A percentile compares a stretch with the other conserved stretches of the same genome.
Conservation (phyloP, 2,888 invertebrate species). For the Pimpla rufipes region DNA sequence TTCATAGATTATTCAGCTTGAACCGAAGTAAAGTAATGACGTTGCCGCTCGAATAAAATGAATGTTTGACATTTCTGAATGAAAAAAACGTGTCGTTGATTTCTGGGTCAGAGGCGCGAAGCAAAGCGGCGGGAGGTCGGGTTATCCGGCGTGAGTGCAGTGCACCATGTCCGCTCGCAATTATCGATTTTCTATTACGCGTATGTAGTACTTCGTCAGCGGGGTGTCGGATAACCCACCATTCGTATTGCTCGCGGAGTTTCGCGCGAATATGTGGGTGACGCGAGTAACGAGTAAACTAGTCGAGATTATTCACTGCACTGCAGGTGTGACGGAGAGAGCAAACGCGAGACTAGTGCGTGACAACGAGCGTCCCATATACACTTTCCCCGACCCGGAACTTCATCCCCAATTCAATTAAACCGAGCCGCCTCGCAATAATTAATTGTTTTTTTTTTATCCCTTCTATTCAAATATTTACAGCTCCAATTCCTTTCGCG, state of each 20-base stretch:
- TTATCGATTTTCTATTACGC: conserved; percentile 65
- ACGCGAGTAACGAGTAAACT: conserved; percentile 19
- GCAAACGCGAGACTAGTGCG: background rate
- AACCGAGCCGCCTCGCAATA: conserved; percentile 10
- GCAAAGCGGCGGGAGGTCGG: conserved; percentile 17
- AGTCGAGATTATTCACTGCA: conserved; percentile 6
- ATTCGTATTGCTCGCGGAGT: background rate
- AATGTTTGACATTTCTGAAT: conserved; percentile 14
- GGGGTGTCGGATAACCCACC: conserved; percentile 4
- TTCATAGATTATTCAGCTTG: background rate
- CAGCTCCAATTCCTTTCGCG: background rate
- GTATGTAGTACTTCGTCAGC: conserved; percentile 33
- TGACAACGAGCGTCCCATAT: background rate
- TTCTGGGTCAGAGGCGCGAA: conserved; percentile 45
- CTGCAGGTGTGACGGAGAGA: background rate
- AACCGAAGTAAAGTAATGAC: background rate
- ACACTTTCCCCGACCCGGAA: background rate
- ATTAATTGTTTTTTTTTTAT: conserved; percentile 50
- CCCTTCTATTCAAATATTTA: background rate
- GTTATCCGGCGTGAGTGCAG: conserved; percentile 40
- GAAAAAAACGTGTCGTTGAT: conserved; percentile 19
- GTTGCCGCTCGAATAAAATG: background rate
- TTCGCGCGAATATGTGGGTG: conserved; percentile 24
- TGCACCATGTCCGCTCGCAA: conserved; percentile 46
- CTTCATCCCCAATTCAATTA: conserved; percentile 11